A percentile compares a stretch with the other conserved stretches of the same genome.
These are phyloP conservation scores for Trichonephila inaurata DNA, from an alignment of 1,140 invertebrate genomes.

Conservation along the genomic window DNA sequence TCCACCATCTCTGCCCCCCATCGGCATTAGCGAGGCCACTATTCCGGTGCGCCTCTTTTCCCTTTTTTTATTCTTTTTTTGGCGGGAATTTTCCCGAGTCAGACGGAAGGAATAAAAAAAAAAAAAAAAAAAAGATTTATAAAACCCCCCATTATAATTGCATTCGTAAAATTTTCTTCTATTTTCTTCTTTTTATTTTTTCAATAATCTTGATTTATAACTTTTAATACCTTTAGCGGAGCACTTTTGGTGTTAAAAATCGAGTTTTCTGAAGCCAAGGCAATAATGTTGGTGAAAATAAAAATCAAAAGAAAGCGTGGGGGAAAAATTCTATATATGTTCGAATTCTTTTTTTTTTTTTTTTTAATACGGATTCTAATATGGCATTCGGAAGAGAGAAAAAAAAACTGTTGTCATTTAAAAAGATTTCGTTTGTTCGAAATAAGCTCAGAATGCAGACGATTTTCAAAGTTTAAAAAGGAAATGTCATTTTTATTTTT, in stretches of 20 bases:
- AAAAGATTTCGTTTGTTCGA: background rate
- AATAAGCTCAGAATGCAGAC: background rate
- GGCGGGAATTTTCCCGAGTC: background rate
- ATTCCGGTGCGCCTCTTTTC: background rate
- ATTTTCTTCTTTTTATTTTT: background rate
- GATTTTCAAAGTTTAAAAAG: background rate
- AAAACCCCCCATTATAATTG: background rate
- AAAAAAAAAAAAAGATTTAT: background rate
- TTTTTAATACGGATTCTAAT: background rate
- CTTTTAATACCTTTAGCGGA: constrained; percentile 5
- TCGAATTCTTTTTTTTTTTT: background rate
- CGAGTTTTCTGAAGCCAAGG: background rate
- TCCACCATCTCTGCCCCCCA: background rate
- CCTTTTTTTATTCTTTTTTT: background rate
- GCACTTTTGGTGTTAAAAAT: constrained; percentile 1
- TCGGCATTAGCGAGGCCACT: background rate
- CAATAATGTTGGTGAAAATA: background rate
- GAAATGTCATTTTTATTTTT: background rate
- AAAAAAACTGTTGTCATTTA: background rate
- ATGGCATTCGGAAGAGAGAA: background rate
- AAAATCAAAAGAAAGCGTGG: background rate
- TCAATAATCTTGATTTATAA: constrained; percentile 18
- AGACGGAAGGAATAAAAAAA: background rate
- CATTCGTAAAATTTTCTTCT: background rate
- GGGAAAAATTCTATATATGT: too few species aligned